Percentiles rank a stretch among this genome's conserved stretches.
These are phyloP conservation scores for Acleris cristana DNA, from an alignment of 2,888 invertebrate genomes.

Conservation along the genomic window DNA sequence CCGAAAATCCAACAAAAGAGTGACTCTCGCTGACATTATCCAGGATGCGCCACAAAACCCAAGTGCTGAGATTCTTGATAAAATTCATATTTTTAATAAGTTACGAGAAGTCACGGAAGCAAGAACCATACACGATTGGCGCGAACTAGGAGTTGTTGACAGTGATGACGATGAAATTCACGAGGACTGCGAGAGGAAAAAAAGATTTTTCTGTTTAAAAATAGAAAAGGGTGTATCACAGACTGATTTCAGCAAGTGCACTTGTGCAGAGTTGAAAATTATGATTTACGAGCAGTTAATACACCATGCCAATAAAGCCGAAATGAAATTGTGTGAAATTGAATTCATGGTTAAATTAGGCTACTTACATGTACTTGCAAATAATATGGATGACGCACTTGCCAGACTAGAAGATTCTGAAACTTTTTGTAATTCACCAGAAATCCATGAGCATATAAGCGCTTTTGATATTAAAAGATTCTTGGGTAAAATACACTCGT, in stretches of 20 bases:
- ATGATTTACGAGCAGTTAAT: slow-evolving; percentile 69
- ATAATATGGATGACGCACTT: slow-evolving; percentile 57
- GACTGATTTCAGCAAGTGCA: slow-evolving; percentile 66
- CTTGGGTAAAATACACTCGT: slow-evolving; percentile 66
- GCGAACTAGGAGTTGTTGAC: slow-evolving; percentile 62
- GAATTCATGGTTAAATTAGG: slow-evolving; percentile 64
- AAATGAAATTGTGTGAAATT: slow-evolving; percentile 64
- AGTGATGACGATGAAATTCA: slow-evolving; percentile 56
- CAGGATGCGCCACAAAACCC: slow-evolving; percentile 41
- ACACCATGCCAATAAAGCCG: slow-evolving; percentile 70
- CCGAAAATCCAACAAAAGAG: slow-evolving; percentile 59
- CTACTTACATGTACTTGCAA: slow-evolving; percentile 61
- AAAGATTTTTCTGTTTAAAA: slow-evolving; percentile 54
- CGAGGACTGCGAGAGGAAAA: slow-evolving; percentile 45
- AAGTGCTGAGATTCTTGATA: slow-evolving; percentile 42
- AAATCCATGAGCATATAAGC: slow-evolving; percentile 41
- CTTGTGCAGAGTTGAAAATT: slow-evolving; percentile 69
- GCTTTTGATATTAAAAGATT: slow-evolving; percentile 56
- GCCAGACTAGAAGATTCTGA: slow-evolving; percentile 66
- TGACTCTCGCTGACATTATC: slow-evolving; percentile 60
- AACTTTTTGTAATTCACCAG: slow-evolving; percentile 52
- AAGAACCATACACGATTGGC: slow-evolving; percentile 61
- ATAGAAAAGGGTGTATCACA: slow-evolving; percentile 66
- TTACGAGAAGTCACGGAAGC: slow-evolving; percentile 68
- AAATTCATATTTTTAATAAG: slow-evolving; percentile 58